Base-by-base conservation (phyloP, 2,113 vertebrate species). In the Cyanoramphus novaezelandiae region DNA sequence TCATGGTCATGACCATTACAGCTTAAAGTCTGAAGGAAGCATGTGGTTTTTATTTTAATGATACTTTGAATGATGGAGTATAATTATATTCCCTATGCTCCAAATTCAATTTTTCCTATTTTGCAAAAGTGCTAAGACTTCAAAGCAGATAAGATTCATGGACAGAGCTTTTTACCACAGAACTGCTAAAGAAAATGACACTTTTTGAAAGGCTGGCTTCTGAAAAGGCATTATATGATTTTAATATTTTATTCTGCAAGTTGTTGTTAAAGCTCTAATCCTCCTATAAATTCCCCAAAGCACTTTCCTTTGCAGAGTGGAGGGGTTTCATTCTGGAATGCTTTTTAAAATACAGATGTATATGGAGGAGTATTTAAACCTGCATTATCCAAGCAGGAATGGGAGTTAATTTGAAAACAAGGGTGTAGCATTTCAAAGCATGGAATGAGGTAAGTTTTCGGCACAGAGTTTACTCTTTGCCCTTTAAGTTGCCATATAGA, bases 41-140 rank as follows among this genome's bases (percentile, higher is more conserved):
- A 35, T 62, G 49, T 72, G 67, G 17, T 93, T 91, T 91, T 85
- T 82, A 63, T 87, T 91, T 59, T 59, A 35, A 35, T 35, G 33
- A 24, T 59, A 59, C 65, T 95, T 94, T 80, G 63, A 78, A 92
- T 79, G 83, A 78, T 84, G 72, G 47, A 46, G 17, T 33, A 46
- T 72, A 90, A 91, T 96, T 97, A 77, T 50, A 88, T 49, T 87
- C 82, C 46, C 44, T 53, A 21, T 59, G 53, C 60, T 96, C 37
- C 75, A 77, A 28, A 88, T 85, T 62, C 13, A 41, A 1, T 87
- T 88, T 94, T 94, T 90, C 83, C 37, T 86, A 9, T 93, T 95
- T 94, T 95, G 37, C n/a, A 67, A n/a, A 94, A 85, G 55, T 83
- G 23, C 67, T 74, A 65, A 49, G 59, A 90, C 79, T 95, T 96